Conservation (phyloP, 1,140 invertebrate species). For the Eufriesea mexicana region DNA sequence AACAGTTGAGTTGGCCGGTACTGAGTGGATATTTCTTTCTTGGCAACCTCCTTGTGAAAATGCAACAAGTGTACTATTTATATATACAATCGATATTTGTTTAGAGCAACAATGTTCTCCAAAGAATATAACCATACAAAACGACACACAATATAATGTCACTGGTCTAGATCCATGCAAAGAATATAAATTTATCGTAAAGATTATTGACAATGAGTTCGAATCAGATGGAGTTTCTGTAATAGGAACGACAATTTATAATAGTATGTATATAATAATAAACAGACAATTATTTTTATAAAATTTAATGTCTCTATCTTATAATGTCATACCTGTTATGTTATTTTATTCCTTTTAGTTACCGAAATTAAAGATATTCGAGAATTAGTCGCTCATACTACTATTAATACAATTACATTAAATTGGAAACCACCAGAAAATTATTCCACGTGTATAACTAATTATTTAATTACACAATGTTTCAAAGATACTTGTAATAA, state of each 20-base stretch:
- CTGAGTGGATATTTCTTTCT: slow-evolving; percentile 53
- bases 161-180: slow-evolving; percentile 58
- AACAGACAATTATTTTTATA: not conserved
- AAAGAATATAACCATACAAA: not conserved
- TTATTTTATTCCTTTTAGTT: slow-evolving; percentile 32
- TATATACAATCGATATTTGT: slow-evolving; percentile 39
- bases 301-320: not conserved
- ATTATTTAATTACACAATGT: slow-evolving; percentile 45
- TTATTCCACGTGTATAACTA: slow-evolving; percentile 30
- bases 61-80: not conserved
- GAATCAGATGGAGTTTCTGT: not conserved
- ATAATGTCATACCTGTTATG: not conserved
- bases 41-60: slow-evolving; percentile 49
- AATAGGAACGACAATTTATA: not conserved
- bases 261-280: slow-evolving; percentile 19
- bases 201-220: not conserved
- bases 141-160: slow-evolving; percentile 20
- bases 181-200: slow-evolving; percentile 56
- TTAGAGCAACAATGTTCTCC: not conserved
- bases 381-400: not conserved
- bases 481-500: not conserved
- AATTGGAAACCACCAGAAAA: slow-evolving; percentile 36
- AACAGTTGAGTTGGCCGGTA: not conserved
- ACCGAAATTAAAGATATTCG: slow-evolving; percentile 36
- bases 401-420: slow-evolving; percentile 15